Conservation (phyloP, 1,140 invertebrate genomes). For the Trachymyrmex septentrionalis region DNA sequence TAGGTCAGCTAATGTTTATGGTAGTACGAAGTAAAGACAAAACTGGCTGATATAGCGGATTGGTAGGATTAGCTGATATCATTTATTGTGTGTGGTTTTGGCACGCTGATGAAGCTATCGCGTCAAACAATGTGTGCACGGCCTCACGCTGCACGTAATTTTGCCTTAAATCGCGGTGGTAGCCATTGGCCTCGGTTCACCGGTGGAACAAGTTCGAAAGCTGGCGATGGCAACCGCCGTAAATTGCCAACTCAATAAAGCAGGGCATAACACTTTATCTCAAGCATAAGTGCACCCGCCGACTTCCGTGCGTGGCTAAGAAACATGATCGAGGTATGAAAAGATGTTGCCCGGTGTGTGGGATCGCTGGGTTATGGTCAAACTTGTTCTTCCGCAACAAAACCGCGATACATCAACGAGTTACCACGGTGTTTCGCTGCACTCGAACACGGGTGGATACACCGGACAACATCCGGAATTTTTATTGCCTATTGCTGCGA, state of each 20-base stretch:
- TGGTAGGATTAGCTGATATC: not conserved
- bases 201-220: slow-evolving; percentile 44
- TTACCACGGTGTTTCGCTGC: slow-evolving; percentile 18
- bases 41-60: slow-evolving; percentile 11
- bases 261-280: slow-evolving; percentile 76
- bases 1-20: slow-evolving; percentile 30
- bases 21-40: not conserved
- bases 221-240: slow-evolving; percentile 40
- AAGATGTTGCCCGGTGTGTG: slow-evolving; percentile 41
- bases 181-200: slow-evolving; percentile 15
- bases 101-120: not conserved
- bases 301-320: slow-evolving; percentile 57
- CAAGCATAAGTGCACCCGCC: slow-evolving; percentile 64
- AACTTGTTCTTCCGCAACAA: slow-evolving; percentile 56
- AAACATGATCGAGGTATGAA: slow-evolving; percentile 59
- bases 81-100: not conserved
- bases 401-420: slow-evolving; percentile 50
- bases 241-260: slow-evolving; percentile 77
- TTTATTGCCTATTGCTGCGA: slow-evolving; percentile 23
- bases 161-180: slow-evolving; percentile 33
- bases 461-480: slow-evolving; percentile 11
- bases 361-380: slow-evolving; percentile 51
- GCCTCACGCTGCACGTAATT: slow-evolving; percentile 32
- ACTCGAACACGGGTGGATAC: slow-evolving; percentile 31
- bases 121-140: slow-evolving; percentile 2